These are phyloP conservation scores for Trichomycterus rosablanca DNA, from an alignment of 2,113 vertebrate species.

Conservation along the genomic window DNA sequence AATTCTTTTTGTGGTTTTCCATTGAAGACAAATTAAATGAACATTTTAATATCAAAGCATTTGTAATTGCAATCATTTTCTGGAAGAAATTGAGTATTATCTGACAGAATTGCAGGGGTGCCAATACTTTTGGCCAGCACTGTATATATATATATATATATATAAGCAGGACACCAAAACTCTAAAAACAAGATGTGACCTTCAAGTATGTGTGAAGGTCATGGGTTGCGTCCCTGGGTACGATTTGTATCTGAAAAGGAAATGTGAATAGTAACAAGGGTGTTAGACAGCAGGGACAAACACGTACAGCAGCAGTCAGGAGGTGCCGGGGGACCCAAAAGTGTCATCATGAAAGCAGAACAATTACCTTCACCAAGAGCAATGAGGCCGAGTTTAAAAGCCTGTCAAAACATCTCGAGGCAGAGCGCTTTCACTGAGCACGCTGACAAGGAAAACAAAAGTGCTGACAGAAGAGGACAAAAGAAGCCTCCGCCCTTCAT, in stretches of 20 bases:
- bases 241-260: neutral
- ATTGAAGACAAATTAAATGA: neutral
- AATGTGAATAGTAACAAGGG: too few species aligned
- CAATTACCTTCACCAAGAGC: conserved; percentile 32
- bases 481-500: neutral
- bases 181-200: neutral
- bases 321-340: conserved; percentile 15
- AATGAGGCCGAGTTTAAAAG: conserved; percentile 21
- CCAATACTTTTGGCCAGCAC: too few species aligned
- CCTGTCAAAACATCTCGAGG: conserved; percentile 33
- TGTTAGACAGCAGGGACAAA: conserved; percentile 1
- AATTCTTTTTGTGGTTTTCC: too few species aligned
- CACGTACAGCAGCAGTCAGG: neutral
- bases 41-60: too few species aligned
- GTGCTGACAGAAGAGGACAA: conserved; percentile 14
- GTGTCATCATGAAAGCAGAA: conserved; percentile 6
- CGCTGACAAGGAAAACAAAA: conserved; percentile 10
- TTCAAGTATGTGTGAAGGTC: neutral
- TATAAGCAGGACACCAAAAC: too few species aligned
- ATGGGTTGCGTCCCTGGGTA: neutral
- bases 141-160: too few species aligned
- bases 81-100: too few species aligned
- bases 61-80: too few species aligned
- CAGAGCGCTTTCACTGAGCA: conserved; percentile 3
- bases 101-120: too few species aligned